Percentiles rank a stretch among this genome's conserved stretches.
phyloP scores from a whole-genome alignment of 2,797 vertebrate species.

The Sphenopsis melanotis region DNA sequence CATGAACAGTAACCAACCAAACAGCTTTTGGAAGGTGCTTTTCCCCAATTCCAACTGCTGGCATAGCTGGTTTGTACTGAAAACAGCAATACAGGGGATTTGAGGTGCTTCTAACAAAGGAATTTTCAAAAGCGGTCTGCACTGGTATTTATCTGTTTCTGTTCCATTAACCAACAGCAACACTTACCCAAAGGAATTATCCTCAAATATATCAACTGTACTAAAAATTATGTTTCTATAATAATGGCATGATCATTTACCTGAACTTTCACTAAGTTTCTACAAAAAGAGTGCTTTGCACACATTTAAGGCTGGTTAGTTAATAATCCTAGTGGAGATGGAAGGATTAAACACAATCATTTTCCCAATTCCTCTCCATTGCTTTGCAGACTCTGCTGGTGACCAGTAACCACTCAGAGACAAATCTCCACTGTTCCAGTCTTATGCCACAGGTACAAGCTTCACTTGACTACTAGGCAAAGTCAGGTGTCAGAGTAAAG shows the following conservation, averaged over 20 bases:
- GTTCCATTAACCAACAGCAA: not conserved
- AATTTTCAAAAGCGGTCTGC: not conserved
- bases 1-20: not conserved
- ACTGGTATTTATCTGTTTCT: not conserved
- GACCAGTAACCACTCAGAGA: not conserved
- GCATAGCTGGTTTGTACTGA: not conserved
- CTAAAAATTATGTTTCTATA: not conserved
- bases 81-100: fast-evolving
- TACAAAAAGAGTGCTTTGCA: not conserved
- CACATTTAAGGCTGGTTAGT: not conserved
- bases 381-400: not conserved
- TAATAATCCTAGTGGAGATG: not conserved
- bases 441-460: not conserved
- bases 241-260: not conserved
- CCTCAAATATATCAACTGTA: not conserved
- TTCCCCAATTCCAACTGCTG: not conserved
- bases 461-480: not conserved
- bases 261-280: not conserved
- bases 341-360: not conserved
- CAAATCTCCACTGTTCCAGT: fast-evolving
- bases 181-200: not conserved
- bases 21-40: not conserved
- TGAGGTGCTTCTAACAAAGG: not conserved
- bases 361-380: not conserved
- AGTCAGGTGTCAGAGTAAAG: not conserved